Conservation (phyloP, 2,113 vertebrate species). For the Pao palembangensis region DNA sequence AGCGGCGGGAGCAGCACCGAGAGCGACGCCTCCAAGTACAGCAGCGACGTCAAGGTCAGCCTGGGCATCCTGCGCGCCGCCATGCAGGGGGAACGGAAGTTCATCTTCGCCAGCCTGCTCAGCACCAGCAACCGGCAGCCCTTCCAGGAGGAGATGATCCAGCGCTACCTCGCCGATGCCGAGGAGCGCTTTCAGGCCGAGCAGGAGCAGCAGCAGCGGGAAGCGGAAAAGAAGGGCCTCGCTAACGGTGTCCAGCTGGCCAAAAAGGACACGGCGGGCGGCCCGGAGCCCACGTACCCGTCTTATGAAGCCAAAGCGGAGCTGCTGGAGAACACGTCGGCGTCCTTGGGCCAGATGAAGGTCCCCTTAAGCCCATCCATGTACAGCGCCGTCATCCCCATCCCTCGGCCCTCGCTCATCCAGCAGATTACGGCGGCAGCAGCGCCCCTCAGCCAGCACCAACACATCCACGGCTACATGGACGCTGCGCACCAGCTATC, state of each 20-base stretch:
- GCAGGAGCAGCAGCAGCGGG: slow-evolving; percentile 84
- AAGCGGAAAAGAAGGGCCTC: slow-evolving; percentile 77
- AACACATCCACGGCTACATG: slow-evolving; percentile 70
- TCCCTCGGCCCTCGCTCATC: slow-evolving; percentile 79
- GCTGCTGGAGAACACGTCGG: slow-evolving; percentile 35
- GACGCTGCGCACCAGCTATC: slow-evolving; percentile 86
- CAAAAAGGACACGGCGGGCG: slow-evolving; percentile 50
- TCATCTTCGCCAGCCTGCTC: slow-evolving; percentile 86
- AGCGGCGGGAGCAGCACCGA: slow-evolving; percentile 62
- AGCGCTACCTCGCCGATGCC: slow-evolving; percentile 86
- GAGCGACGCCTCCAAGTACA: slow-evolving; percentile 79
- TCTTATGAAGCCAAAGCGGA: slow-evolving; percentile 57
- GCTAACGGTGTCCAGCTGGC: slow-evolving; percentile 38
- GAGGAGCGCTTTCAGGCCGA: slow-evolving; percentile 87
- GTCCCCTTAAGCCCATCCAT: slow-evolving; percentile 67
- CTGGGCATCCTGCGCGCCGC: slow-evolving; percentile 84
- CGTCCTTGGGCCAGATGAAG: slow-evolving; percentile 59
- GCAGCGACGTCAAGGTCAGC: slow-evolving; percentile 87
- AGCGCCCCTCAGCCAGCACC: slow-evolving; percentile 57
- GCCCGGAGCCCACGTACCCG: slow-evolving; percentile 50
- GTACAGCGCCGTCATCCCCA: slow-evolving; percentile 82
- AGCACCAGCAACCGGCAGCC: slow-evolving; percentile 90
- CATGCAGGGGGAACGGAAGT: slow-evolving; percentile 92
- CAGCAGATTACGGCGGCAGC: slow-evolving; percentile 43
- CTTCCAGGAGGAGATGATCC: slow-evolving; percentile 98